Percentiles rank a stretch among this genome's conserved stretches.
Evolutionary conservation across 2,888 invertebrate species (phyloP).

Genomic region (Lomographa bimaculata): DNA sequence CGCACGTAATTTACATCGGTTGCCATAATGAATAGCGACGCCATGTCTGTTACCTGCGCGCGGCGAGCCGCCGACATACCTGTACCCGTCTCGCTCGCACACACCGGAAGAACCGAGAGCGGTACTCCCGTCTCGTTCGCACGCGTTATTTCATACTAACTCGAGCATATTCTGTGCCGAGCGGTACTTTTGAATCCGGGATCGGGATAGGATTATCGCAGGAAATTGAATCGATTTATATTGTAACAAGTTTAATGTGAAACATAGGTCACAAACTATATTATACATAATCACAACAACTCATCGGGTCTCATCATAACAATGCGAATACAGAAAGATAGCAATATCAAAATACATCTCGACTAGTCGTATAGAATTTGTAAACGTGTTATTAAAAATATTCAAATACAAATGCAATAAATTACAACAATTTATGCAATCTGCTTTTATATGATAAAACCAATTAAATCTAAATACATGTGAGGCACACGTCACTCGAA

Average conservation of each 20-base stretch:
- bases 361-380: too few relatives aligned
- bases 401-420: too few relatives aligned
- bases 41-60: slow-evolving; percentile 62
- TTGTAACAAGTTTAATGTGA: slow-evolving; percentile 27
- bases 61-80: slow-evolving; percentile 11
- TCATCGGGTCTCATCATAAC: background rate
- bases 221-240: slow-evolving; percentile 9
- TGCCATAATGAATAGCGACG: slow-evolving; percentile 62
- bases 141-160: slow-evolving; percentile 9
- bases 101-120: background rate
- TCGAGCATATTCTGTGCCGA: slow-evolving; percentile 7
- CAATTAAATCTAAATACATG: too few relatives aligned
- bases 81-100: slow-evolving; percentile 34
- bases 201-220: slow-evolving; percentile 13
- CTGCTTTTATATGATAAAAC: too few relatives aligned
- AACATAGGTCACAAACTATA: slow-evolving; percentile 22
- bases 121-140: slow-evolving; percentile 3
- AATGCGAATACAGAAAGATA: background rate
- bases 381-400: too few relatives aligned
- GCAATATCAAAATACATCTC: too few relatives aligned
- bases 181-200: slow-evolving; percentile 26
- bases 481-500: too few relatives aligned
- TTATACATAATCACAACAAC: slow-evolving; percentile 9
- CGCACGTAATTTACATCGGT: slow-evolving; percentile 46
- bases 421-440: too few relatives aligned